Evolutionary conservation across 1,140 invertebrate genomes (phyloP), one percentile per base, ranked within the genome.

Genomic region (Nasonia vitripennis): DNA sequence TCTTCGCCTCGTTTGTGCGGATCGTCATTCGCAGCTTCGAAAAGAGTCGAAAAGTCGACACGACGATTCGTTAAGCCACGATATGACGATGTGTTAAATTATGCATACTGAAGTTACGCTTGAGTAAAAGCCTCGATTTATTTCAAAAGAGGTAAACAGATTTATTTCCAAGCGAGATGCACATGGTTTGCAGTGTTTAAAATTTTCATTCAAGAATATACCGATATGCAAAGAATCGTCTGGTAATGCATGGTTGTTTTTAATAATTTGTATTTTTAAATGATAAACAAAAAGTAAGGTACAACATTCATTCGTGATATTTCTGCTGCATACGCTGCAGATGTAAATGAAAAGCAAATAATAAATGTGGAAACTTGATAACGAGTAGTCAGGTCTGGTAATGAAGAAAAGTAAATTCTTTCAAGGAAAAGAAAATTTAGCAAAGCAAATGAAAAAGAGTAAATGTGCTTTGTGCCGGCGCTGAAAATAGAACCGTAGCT

Each of bases 401-500:
- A 31, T 14, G 34, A 34, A 34, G 70, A 71, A 71, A 31, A 34
- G 20, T 48, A 78, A 78, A 48, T 41, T 37, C 10, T 17, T 45
- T 10, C 9, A 12, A 51, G 17, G 48, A 5, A 78, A 51, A n/a
- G 48, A 10, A 45, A 78, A 67, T 55, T 37, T 31, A 34, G 48
- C 9, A 67, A 37, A 78, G 48, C 12, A 55, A 45, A 78, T 78
- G 7, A 31, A 67, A 78, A 67, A 37, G 77, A 74, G 73, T 74
- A 20, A 14, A 74, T 74, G 73, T 17, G 74, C 87, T 87, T 88
- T 86, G 87, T 87, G 81, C 82, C 74, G 74, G 77, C 87, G 74
- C 87, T 88, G 90, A 91, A 91, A 92, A 91, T 90, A 91, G 89
- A 91, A 91, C 89, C 89, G 90, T 86, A 91, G 91, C 91, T 92